Evolutionary conservation across 2,888 invertebrate species (phyloP).

Genomic region (Sipha maydis): DNA sequence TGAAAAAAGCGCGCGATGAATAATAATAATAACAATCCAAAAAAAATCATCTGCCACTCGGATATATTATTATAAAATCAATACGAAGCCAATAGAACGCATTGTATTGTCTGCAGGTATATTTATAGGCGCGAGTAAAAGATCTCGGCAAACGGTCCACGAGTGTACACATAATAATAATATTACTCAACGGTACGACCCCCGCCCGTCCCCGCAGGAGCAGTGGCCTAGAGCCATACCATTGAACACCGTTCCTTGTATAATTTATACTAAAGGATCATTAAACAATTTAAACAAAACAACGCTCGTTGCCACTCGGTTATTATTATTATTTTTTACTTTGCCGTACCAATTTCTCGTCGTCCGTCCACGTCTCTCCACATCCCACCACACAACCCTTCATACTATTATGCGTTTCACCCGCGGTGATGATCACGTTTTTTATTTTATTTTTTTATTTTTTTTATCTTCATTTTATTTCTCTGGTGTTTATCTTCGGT

Average conservation of each 20-base stretch:
- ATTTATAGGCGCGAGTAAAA: too few species aligned
- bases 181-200: constrained; percentile 1
- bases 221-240: constrained; percentile 21
- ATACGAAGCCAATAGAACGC: too few species aligned
- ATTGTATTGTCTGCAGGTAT: too few species aligned
- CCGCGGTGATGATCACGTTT: constrained; percentile 52
- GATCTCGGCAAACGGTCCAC: too few species aligned
- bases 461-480: background rate
- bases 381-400: background rate
- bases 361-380: background rate
- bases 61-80: too few species aligned
- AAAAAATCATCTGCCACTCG: too few species aligned
- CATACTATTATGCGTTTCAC: constrained; percentile 1
- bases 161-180: background rate
- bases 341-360: background rate
- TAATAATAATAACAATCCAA: too few species aligned
- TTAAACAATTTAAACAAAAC: constrained; percentile 43
- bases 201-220: background rate
- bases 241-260: constrained; percentile 14
- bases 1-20: too few species aligned
- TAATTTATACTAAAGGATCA: constrained; percentile 20
- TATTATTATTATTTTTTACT: constrained; percentile 15
- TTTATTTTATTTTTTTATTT: background rate
- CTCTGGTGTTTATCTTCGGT: background rate
- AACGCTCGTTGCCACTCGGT: constrained; percentile 20